Percentiles rank a stretch among this genome's conserved stretches.
Conservation (phyloP, 2,113 vertebrate species). For the Capra hircus region DNA sequence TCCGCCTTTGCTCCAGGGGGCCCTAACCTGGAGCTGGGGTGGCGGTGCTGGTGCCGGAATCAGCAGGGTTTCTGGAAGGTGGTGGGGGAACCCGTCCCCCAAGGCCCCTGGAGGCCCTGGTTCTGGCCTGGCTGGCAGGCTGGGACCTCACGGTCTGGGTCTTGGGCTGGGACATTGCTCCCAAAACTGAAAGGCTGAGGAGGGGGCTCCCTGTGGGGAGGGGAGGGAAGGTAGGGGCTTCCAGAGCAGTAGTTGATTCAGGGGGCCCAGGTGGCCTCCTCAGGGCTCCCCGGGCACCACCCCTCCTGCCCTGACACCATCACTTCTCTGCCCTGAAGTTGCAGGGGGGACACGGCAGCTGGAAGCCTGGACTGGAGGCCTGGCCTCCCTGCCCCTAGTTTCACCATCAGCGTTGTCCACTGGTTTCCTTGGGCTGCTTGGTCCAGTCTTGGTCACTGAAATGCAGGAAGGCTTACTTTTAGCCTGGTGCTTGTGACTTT, state of each 20-base stretch:
- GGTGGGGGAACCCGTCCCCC: not conserved
- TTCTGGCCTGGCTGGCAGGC: not conserved
- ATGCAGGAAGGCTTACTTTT: too few species aligned
- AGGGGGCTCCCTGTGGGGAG: too few species aligned
- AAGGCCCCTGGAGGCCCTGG: not conserved
- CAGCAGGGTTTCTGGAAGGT: not conserved
- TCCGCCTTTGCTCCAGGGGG: not conserved
- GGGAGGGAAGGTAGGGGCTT: not conserved
- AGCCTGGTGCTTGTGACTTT: not conserved
- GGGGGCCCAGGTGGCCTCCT: accelerated
- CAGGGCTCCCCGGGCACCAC: accelerated
- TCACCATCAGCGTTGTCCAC: accelerated
- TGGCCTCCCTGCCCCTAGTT: accelerated
- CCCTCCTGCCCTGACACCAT: accelerated
- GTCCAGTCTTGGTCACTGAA: not conserved
- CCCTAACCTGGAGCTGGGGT: too few species aligned
- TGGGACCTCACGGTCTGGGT: too few species aligned
- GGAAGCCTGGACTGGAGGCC: accelerated
- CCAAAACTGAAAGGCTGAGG: accelerated
- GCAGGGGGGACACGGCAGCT: accelerated
- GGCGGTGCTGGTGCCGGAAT: accelerated
- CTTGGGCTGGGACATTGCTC: not conserved
- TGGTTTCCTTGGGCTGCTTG: accelerated
- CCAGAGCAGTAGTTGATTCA: accelerated
- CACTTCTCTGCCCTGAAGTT: not conserved